A percentile compares a stretch with the other conserved stretches of the same genome.
Conservation (phyloP, 2,113 vertebrate genomes). For the Chascanopsetta lugubris region DNA sequence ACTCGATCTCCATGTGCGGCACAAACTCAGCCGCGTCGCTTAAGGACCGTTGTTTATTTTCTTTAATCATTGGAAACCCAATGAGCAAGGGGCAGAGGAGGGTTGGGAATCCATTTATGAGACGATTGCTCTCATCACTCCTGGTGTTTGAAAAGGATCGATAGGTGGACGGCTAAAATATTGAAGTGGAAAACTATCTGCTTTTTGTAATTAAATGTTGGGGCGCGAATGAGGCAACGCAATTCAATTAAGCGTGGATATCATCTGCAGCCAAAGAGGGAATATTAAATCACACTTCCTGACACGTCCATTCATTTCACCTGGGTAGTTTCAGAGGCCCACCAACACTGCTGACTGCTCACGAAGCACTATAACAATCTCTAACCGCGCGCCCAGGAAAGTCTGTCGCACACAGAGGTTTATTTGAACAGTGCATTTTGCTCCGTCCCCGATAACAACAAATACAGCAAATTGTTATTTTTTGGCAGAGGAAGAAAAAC, state of each 20-base stretch:
- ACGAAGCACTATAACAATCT: slow-evolving; percentile 21
- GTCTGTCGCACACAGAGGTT: not conserved
- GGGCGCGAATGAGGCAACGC: slow-evolving; percentile 21
- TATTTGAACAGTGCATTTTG: not conserved
- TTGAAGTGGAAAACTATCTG: slow-evolving; percentile 10
- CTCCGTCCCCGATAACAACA: not conserved
- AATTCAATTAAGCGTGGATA: slow-evolving; percentile 28
- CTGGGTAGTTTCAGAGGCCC: slow-evolving; percentile 16
- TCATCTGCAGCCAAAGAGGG: slow-evolving; percentile 16
- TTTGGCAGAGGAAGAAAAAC: not conserved
- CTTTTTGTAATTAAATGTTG: slow-evolving; percentile 26
- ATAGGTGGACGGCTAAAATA: slow-evolving; percentile 7
- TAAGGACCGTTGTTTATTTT: not conserved
- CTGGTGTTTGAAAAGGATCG: slow-evolving; percentile 3
- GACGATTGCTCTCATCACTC: not conserved
- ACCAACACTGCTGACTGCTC: slow-evolving; percentile 18
- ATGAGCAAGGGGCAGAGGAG: not conserved
- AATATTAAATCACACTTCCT: slow-evolving; percentile 26
- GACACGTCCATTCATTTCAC: slow-evolving; percentile 33
- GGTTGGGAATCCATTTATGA: not conserved
- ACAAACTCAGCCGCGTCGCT: no score
- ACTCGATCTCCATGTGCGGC: no score
- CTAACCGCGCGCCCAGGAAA: slow-evolving; percentile 9
- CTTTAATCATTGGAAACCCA: not conserved
- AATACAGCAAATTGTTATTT: not conserved